These are phyloP conservation scores for Anthonomus grandis DNA, from an alignment of 1,140 invertebrate species.

Conservation along the genomic window DNA sequence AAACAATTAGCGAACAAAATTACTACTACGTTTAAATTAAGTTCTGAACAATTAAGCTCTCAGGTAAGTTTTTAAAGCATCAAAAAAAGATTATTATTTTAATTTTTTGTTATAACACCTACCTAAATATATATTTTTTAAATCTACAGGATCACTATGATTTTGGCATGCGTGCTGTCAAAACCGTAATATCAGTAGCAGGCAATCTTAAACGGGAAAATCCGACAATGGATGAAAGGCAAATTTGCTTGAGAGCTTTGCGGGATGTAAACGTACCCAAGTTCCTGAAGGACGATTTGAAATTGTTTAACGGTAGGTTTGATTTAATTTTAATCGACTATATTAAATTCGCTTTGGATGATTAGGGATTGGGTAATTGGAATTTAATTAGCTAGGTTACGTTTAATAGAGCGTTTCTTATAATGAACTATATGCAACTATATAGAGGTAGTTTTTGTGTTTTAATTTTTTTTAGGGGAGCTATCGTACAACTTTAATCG, in stretches of 20 bases:
- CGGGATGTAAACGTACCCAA: conserved; percentile 73
- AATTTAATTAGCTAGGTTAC: too few relatives aligned
- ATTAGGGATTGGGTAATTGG: too few relatives aligned
- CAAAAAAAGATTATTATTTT: too few relatives aligned
- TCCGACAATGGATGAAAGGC: conserved; percentile 58
- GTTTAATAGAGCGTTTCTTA: too few relatives aligned
- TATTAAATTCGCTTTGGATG: too few relatives aligned
- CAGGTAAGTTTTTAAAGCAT: conserved; percentile 50
- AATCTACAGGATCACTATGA: conserved; percentile 16
- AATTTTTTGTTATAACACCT: too few relatives aligned
- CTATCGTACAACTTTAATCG: too few relatives aligned
- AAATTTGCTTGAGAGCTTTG: conserved; percentile 60
- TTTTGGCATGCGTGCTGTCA: conserved; percentile 57
- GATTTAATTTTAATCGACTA: too few relatives aligned
- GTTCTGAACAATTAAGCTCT: conserved; percentile 67
- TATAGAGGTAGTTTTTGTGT: too few relatives aligned
- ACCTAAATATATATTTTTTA: neutral
- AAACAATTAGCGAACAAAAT: conserved; percentile 66
- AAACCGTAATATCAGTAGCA: conserved; percentile 65
- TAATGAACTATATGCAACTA: too few relatives aligned
- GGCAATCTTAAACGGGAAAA: conserved; percentile 66
- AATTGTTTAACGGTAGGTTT: conserved; percentile 57
- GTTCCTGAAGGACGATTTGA: conserved; percentile 67
- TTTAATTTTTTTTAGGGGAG: too few relatives aligned
- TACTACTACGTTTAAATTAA: conserved; percentile 67